phyloP scores from a whole-genome alignment of 2,113 vertebrate species.

The Zonotrichia leucophrys region DNA sequence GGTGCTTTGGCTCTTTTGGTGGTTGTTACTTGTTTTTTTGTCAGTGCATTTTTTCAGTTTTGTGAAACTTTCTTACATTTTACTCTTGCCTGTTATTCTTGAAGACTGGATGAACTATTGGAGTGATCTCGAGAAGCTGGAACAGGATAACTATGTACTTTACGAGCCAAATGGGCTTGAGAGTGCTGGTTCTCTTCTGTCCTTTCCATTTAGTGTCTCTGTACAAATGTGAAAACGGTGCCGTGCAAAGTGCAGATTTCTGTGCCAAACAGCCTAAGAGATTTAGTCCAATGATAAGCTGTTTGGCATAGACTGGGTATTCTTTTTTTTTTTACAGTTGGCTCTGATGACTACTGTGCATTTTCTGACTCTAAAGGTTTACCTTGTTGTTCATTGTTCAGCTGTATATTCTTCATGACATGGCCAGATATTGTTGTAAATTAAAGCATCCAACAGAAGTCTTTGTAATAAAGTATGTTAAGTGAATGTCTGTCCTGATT shows the following conservation, averaged over 20 bases:
- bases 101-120: neutral
- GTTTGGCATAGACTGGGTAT: neutral
- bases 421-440: neutral
- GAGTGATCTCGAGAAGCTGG: neutral
- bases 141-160: neutral
- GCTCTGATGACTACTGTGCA: fast-evolving
- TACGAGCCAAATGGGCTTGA: neutral
- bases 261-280: neutral
- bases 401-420: neutral
- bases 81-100: neutral
- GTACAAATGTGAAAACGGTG: neutral
- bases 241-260: neutral
- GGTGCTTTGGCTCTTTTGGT: neutral
- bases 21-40: neutral
- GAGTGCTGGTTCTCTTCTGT: neutral
- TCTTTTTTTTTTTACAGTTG: neutral
- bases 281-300: neutral
- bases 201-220: neutral
- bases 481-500: neutral
- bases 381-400: neutral
- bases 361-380: neutral
- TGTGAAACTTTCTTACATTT: neutral
- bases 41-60: neutral
- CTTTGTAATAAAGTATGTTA: neutral
- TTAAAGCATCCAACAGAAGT: neutral